Evolutionary conservation across 23 tunicate species (phyloP).

Genomic region (Ascidia mentula): DNA sequence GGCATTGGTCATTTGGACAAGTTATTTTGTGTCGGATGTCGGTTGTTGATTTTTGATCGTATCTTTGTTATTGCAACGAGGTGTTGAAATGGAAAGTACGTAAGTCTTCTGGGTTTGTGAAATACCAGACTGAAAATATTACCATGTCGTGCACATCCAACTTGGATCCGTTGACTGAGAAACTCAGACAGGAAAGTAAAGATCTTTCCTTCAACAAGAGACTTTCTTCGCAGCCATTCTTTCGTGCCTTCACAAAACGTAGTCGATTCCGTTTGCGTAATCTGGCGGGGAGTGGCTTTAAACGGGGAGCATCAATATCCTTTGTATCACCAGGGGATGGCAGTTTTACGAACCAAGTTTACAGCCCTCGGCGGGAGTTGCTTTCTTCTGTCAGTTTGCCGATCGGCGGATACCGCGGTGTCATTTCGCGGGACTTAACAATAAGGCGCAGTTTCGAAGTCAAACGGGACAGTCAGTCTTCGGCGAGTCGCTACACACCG

Average conservation of each 20-base stretch:
- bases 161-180: neutral
- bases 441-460: slow-evolving; percentile 35
- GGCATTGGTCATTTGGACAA: too few relatives aligned
- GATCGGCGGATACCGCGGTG: neutral
- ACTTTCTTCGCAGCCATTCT: neutral
- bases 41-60: too few relatives aligned
- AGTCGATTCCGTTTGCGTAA: slow-evolving; percentile 1
- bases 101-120: too few relatives aligned
- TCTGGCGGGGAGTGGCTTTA: neutral
- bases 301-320: neutral
- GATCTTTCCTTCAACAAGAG: neutral
- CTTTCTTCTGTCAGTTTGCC: neutral
- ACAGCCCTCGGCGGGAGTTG: slow-evolving; percentile 12
- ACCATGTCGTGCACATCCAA: neutral
- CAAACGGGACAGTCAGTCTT: neutral
- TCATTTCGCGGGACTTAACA: slow-evolving; percentile 19
- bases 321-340: neutral
- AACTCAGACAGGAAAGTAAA: neutral
- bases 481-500: slow-evolving; percentile 22
- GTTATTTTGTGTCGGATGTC: too few relatives aligned
- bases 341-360: slow-evolving; percentile 12
- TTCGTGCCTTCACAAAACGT: neutral
- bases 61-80: too few relatives aligned
- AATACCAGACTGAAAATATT: too few relatives aligned
- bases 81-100: too few relatives aligned